Conservation (phyloP, 2,888 invertebrate genomes). For the Drosophila meridionalis region DNA sequence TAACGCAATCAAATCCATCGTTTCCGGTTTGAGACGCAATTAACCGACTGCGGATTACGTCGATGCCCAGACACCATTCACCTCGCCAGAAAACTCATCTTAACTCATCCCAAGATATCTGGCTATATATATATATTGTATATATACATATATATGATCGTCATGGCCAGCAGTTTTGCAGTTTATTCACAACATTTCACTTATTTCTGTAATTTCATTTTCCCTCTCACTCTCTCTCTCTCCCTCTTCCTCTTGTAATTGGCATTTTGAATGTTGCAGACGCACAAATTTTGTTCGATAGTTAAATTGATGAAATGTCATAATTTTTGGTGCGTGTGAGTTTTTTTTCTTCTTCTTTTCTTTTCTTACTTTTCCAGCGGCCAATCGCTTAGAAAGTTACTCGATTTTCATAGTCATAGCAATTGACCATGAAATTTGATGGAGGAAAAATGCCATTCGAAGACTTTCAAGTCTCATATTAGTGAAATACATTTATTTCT, state of each 20-base stretch:
- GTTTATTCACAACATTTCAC: constrained; percentile 74
- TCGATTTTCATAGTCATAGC: constrained; percentile 44
- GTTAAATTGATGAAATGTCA: constrained; percentile 73
- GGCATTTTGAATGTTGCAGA: constrained; percentile 69
- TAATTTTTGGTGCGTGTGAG: constrained; percentile 61
- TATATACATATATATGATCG: constrained; percentile 52
- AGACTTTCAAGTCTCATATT: background rate
- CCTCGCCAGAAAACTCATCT: constrained; percentile 1
- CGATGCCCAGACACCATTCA: constrained; percentile 20
- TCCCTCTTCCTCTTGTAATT: constrained; percentile 51
- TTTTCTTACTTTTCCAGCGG: constrained; percentile 8
- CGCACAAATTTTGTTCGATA: constrained; percentile 61
- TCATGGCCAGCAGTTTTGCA: constrained; percentile 75
- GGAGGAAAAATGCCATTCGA: constrained; percentile 20
- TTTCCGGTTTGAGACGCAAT: constrained; percentile 81
- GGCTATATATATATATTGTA: constrained; percentile 22
- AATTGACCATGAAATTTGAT: constrained; percentile 28
- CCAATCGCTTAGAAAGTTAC: constrained; percentile 65
- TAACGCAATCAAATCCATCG: constrained; percentile 81
- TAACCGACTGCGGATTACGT: constrained; percentile 78
- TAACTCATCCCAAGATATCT: constrained; percentile 27
- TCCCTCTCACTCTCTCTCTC: background rate
- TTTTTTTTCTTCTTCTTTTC: background rate
- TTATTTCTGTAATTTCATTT: constrained; percentile 46
- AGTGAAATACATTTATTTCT: background rate